Evolutionary conservation across 2,888 invertebrate species (phyloP), one percentile per base, ranked within the genome.

Genomic region (Acheta domesticus): DNA sequence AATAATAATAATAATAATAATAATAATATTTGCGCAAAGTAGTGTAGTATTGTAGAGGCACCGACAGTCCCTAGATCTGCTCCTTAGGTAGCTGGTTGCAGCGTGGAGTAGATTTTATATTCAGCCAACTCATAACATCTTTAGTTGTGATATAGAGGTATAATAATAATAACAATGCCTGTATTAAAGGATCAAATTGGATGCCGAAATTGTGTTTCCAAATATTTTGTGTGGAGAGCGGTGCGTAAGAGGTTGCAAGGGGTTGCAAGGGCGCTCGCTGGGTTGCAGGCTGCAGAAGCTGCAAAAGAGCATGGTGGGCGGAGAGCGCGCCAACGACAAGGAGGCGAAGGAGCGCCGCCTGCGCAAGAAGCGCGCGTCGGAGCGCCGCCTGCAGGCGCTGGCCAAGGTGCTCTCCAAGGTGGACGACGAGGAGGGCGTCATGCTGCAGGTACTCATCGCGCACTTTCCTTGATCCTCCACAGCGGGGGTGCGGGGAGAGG

Each of bases 241-340:
- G 5, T 36, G 36, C 3, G 36, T 36, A 5, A 36, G n/a, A 19
- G 75, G n/a, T n/a, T n/a, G n/a, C n/a, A n/a, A n/a, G n/a, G n/a
- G n/a, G n/a, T n/a, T n/a, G n/a, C n/a, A n/a, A n/a, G n/a, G n/a
- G n/a, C n/a, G n/a, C n/a, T n/a, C n/a, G 2, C 8, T 1, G 83
- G 84, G 23, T 85, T 85, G 78, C 85, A 90, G 89, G 86, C 87
- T 90, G 83, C 89, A 92, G 84, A 89, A 90, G 80, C 88, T 95
- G 23, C 92, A 95, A 85, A 90, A 92, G 76, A 91, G 92, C 79
- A 90, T 96, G 88, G 93, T 96, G 74, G 95, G 95, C 2, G 95
- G 95, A 0, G 95, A 95, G 84, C 89, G 91, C 83, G 92, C 91
- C 0, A 89, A 93, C 84, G 94, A 95, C 86, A 88, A 89, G 74